A percentile compares a stretch with the other conserved stretches of the same genome.
Evolutionary conservation across 2,113 vertebrate genomes (phyloP).

Genomic region (Scatophagus argus): DNA sequence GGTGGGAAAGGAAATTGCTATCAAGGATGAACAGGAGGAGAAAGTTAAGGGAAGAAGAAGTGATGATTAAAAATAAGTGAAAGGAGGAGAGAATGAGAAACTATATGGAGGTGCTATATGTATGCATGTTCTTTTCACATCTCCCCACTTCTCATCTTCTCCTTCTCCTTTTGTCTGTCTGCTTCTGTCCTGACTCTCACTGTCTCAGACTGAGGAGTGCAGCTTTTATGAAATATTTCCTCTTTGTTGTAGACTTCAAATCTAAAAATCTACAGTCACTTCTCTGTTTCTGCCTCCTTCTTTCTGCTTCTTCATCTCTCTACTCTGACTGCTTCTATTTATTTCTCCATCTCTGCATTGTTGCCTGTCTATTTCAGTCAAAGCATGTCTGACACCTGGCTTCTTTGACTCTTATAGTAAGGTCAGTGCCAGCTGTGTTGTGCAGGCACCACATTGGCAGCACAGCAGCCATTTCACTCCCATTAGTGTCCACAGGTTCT

Average conservation of each 20-base stretch:
- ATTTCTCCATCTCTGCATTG: not conserved
- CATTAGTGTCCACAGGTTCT: not conserved
- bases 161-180: not conserved
- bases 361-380: not conserved
- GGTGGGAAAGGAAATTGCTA: not conserved
- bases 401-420: not conserved
- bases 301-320: not conserved
- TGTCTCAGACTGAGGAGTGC: not conserved
- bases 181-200: not conserved
- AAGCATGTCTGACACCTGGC: not conserved
- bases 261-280: not conserved
- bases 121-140: not conserved
- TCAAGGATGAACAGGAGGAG: not conserved
- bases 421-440: not conserved
- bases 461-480: not conserved
- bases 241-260: constrained; percentile 15
- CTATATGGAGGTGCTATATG: not conserved
- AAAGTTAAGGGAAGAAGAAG: not conserved
- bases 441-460: not conserved
- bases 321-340: not conserved
- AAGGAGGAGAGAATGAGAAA: not conserved
- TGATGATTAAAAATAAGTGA: not conserved
- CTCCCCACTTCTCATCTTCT: not conserved
- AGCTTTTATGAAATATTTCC: constrained; percentile 18
- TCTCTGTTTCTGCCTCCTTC: not conserved